Conservation (phyloP, 2,888 invertebrate genomes). For the Nomada ferruginata region DNA sequence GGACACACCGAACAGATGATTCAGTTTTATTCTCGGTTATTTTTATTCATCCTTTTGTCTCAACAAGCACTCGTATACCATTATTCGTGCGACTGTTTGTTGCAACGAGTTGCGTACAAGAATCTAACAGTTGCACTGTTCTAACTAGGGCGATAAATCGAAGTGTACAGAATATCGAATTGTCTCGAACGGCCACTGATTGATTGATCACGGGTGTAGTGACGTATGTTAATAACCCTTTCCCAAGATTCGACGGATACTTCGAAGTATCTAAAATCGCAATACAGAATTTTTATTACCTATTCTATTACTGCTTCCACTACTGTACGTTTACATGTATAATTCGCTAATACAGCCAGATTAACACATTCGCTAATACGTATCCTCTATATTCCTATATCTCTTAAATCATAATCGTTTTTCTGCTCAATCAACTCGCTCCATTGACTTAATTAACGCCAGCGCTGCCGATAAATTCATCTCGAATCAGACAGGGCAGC, state of each 20-base stretch:
- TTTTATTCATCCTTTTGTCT: not conserved
- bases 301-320: too few species aligned
- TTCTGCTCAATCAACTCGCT: not conserved
- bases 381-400: not conserved
- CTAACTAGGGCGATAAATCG: constrained; percentile 6
- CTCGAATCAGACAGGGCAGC: not conserved
- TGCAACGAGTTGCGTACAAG: not conserved
- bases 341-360: not conserved
- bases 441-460: constrained; percentile 33
- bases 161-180: constrained; percentile 9
- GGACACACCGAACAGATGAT: not conserved
- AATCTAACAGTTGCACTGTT: constrained; percentile 2
- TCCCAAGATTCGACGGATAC: not conserved
- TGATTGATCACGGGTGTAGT: constrained; percentile 9
- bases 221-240: not conserved
- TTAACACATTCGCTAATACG: not conserved
- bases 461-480: constrained; percentile 34
- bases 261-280: not conserved
- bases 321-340: not conserved
- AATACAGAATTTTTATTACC: too few species aligned
- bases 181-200: constrained; percentile 19
- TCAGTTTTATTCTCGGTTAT: not conserved
- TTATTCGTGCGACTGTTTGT: not conserved
- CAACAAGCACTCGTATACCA: not conserved
- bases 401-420: not conserved